Evolutionary conservation across 1,140 invertebrate species (phyloP).

Genomic region (Bombus huntii): DNA sequence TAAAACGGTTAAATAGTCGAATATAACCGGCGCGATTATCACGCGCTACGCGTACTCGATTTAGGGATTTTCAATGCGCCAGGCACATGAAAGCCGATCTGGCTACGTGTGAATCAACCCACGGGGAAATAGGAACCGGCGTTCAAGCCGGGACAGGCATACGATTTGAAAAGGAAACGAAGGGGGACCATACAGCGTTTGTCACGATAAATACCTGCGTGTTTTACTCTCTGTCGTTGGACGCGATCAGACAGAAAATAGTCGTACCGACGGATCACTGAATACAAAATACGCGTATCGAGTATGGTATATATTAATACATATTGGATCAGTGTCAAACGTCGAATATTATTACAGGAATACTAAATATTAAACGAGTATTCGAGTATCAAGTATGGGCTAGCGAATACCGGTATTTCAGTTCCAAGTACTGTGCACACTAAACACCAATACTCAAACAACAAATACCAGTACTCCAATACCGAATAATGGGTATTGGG

Average conservation of each 20-base stretch:
- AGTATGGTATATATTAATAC: too few species aligned
- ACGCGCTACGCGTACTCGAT: background rate
- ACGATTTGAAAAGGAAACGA: background rate
- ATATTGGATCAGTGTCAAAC: background rate
- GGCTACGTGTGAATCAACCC: background rate
- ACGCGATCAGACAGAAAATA: too few species aligned
- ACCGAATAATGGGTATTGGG: too few species aligned
- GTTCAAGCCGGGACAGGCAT: background rate
- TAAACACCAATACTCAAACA: background rate
- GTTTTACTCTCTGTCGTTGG: too few species aligned
- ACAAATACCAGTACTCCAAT: background rate
- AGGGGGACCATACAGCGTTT: background rate
- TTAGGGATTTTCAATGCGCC: background rate
- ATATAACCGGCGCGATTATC: constrained; percentile 6
- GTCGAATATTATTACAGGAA: background rate
- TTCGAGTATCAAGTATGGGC: too few species aligned
- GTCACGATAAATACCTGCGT: too few species aligned
- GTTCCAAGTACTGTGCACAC: too few species aligned
- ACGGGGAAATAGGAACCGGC: background rate
- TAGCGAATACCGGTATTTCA: too few species aligned
- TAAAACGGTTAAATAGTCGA: background rate
- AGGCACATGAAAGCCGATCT: background rate
- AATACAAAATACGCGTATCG: too few species aligned
- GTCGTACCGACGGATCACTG: too few species aligned
- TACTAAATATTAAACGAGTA: too few species aligned